These are phyloP conservation scores for Sturnus vulgaris DNA, from an alignment of 2,113 vertebrate genomes.

Conservation along the genomic window DNA sequence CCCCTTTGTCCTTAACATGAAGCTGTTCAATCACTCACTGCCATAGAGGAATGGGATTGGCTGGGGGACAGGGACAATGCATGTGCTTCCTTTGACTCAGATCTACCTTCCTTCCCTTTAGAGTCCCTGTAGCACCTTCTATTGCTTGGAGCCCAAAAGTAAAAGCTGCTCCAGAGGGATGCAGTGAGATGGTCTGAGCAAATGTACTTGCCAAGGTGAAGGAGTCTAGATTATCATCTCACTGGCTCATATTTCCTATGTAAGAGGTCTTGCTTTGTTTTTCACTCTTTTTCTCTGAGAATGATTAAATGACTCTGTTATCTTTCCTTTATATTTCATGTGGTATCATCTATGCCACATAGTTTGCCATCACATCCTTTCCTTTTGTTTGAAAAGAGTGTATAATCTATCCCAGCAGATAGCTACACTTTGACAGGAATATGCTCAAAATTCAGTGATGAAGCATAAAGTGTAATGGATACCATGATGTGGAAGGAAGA, in stretches of 20 bases:
- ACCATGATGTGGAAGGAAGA: neutral
- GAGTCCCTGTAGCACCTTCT: neutral
- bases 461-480: neutral
- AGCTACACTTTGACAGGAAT: neutral
- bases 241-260: neutral
- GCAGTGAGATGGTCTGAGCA: neutral
- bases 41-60: neutral
- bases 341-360: neutral
- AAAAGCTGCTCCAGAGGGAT: neutral
- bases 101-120: neutral
- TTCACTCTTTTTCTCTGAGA: neutral
- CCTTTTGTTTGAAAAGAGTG: neutral
- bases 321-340: neutral
- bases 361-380: neutral
- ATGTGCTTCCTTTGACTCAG: neutral
- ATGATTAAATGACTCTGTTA: neutral
- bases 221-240: neutral
- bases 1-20: constrained; percentile 22
- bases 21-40: constrained; percentile 19
- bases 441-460: neutral
- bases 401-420: neutral
- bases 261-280: neutral
- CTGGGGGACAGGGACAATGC: neutral
- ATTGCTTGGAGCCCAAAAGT: neutral
- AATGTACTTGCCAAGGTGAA: neutral